Conservation (phyloP, 2,888 invertebrate species). For the Hyppa rectilinea region DNA sequence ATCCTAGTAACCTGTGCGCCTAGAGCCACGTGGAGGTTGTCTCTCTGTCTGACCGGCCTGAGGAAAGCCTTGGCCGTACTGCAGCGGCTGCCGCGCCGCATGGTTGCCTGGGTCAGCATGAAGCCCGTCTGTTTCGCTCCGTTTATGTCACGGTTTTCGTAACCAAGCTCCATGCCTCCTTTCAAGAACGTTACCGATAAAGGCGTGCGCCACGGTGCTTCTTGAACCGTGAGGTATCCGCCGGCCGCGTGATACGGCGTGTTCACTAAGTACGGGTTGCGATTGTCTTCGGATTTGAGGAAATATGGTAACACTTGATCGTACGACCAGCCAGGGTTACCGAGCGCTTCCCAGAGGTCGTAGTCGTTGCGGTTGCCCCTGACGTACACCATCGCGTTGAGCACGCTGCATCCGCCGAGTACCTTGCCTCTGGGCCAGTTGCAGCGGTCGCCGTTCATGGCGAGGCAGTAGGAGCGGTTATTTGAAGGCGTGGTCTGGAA, state of each 20-base stretch:
- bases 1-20: slow-evolving; percentile 94
- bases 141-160: slow-evolving; percentile 95
- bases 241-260: slow-evolving; percentile 95
- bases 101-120: slow-evolving; percentile 96
- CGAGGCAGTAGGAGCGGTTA: slow-evolving; percentile 95
- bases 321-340: slow-evolving; percentile 97
- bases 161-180: slow-evolving; percentile 95
- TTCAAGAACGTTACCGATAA: slow-evolving; percentile 95
- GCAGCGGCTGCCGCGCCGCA: slow-evolving; percentile 95
- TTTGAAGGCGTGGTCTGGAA: slow-evolving; percentile 96
- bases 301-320: slow-evolving; percentile 95
- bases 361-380: slow-evolving; percentile 97
- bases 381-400: slow-evolving; percentile 98
- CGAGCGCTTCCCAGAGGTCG: slow-evolving; percentile 95
- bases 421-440: slow-evolving; percentile 98
- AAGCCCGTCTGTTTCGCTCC: slow-evolving; percentile 96
- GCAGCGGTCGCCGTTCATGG: slow-evolving; percentile 96
- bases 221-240: slow-evolving; percentile 96
- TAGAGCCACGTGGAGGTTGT: slow-evolving; percentile 95
- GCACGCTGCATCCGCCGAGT: slow-evolving; percentile 96
- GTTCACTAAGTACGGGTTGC: slow-evolving; percentile 94
- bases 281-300: slow-evolving; percentile 96
- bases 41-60: slow-evolving; percentile 94
- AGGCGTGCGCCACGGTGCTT: slow-evolving; percentile 96
- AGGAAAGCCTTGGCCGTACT: slow-evolving; percentile 97